Conservation (phyloP, 2,797 vertebrate species). For the Alosa sapidissima region DNA sequence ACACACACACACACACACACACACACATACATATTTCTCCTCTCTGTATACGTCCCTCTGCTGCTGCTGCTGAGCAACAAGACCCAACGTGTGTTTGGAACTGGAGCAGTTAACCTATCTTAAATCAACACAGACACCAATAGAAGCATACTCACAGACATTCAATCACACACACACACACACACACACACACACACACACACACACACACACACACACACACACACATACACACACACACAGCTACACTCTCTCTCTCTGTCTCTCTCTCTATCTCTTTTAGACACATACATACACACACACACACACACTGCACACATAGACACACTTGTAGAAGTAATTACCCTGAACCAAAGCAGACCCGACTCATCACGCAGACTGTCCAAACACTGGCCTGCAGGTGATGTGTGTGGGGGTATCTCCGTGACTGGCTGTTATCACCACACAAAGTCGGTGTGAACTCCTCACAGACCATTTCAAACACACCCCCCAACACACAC, state of each 20-base stretch:
- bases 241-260: background rate
- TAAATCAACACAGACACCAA: background rate
- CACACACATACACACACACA: background rate
- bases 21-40: background rate
- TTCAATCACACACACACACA: background rate
- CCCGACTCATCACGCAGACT: background rate
- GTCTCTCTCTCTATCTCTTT: background rate
- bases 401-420: background rate
- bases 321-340: background rate
- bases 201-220: slow-evolving; percentile 2
- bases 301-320: background rate
- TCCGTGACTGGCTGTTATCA: background rate
- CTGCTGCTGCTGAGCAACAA: slow-evolving; percentile 2
- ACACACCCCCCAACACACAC: background rate
- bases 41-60: background rate
- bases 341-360: background rate
- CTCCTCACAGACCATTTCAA: background rate
- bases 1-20: slow-evolving; percentile 16
- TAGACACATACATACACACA: background rate
- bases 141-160: background rate
- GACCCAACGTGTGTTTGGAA: background rate
- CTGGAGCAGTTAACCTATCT: background rate
- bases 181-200: background rate
- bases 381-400: background rate
- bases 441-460: background rate